phyloP scores from a whole-genome alignment of 1,140 invertebrate species.

The Samia ricini region DNA sequence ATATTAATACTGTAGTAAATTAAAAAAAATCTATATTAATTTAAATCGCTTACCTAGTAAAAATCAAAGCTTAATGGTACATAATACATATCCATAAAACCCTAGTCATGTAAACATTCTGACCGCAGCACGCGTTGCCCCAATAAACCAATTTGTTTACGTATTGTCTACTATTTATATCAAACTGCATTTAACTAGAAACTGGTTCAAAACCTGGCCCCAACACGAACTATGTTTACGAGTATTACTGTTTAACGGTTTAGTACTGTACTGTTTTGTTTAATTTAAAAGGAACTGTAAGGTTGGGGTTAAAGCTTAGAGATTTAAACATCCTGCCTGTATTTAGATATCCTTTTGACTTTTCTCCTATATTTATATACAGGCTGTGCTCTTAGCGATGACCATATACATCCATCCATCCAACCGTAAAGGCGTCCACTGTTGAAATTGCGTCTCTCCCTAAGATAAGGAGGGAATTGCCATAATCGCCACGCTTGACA shows the following conservation, averaged over 20 bases:
- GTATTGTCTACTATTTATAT: conserved; percentile 35
- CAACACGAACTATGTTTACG: background rate
- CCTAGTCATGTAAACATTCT: background rate
- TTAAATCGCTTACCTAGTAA: background rate
- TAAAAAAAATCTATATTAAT: background rate
- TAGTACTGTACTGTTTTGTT: background rate
- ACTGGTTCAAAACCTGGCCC: conserved; percentile 10
- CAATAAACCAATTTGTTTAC: conserved; percentile 38
- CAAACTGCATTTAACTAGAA: conserved; percentile 10
- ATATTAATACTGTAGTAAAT: background rate
- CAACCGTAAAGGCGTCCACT: too few species aligned
- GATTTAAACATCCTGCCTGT: background rate
- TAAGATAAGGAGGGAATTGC: too few species aligned
- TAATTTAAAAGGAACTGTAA: background rate
- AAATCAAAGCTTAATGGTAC: background rate
- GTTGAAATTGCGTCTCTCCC: too few species aligned
- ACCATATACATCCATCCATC: too few species aligned
- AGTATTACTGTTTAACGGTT: background rate
- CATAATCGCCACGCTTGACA: too few species aligned
- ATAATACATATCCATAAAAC: conserved; percentile 1
- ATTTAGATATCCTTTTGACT: too few species aligned
- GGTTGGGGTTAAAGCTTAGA: background rate
- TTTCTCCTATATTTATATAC: too few species aligned
- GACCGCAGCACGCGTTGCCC: conserved; percentile 16
- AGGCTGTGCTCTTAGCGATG: too few species aligned